Base-by-base conservation (phyloP, 2,113 vertebrate genomes). In the Pituophis catenifer region DNA sequence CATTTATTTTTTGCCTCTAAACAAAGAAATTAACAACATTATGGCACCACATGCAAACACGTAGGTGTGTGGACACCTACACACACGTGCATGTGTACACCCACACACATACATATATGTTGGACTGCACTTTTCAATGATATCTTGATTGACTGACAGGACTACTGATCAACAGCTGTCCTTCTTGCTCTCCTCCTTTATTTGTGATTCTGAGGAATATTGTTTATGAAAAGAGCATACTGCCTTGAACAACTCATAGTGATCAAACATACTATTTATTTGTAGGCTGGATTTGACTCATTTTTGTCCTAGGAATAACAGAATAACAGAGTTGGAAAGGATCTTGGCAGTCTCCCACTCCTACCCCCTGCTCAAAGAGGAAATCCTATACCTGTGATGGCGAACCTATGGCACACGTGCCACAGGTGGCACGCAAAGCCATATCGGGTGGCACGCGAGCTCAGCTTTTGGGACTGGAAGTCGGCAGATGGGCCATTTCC, bases 21-120 rank as follows among this genome's bases (percentile, higher is more conserved):
- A 88, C 7, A 91, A 26, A 92, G 95, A 96, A 96, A 94, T 86
- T 17, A 95, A 96, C 93, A 52, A 0, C 6, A 38, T 95, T 92
- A 92, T 2, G 87, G 89, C 65, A 90, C 17, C 58, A 12, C 33
- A 12, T 2, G 13, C 65, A 70, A 70, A 17, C 29, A 70, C 0
- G 1, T n/a, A 1, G 13, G 9, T 59, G 8, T 3, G 15, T 5
- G 1, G 54, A 17, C 13, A 55, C 2, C 3, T 2, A 19, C 57
- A 58, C 19, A 59, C 23, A 26, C 1, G 55, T 24, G 58, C 29
- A n/a, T n/a, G 29, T 1, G 21, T 23, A 24, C 21, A 24, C 58
- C 8, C 65, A 38, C 70, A 75, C 26, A 81, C 15, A 38, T 19
- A 75, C 2, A 70, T n/a, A 70, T 12, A 75, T 75, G 5, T 75